Evolutionary conservation across 2,113 vertebrate species (phyloP).

Genomic region (Tor tambroides): DNA sequence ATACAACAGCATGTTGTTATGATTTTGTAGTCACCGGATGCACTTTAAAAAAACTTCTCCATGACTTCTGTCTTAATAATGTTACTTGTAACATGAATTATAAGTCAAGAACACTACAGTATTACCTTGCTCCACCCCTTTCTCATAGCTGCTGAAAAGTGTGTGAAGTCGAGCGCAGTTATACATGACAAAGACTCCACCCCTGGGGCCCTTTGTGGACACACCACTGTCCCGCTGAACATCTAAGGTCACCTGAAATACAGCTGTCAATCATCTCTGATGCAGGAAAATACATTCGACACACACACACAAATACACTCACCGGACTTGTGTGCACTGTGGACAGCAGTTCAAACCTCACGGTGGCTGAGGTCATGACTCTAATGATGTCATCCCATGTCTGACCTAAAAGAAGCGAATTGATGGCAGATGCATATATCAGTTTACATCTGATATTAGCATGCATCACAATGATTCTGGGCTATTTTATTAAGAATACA

Average conservation of each 20-base stretch:
- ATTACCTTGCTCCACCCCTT: conserved; percentile 81
- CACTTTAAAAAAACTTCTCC: background rate
- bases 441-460: background rate
- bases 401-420: conserved; percentile 74
- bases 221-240: conserved; percentile 80
- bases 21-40: background rate
- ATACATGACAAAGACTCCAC: conserved; percentile 97
- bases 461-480: background rate
- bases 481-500: background rate
- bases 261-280: conserved; percentile 49
- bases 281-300: background rate
- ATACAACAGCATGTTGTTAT: background rate
- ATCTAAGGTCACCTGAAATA: conserved; percentile 84
- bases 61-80: background rate
- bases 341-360: conserved; percentile 95
- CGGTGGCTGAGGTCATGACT: conserved; percentile 86
- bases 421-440: background rate
- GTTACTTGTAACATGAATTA: background rate
- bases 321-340: conserved; percentile 90
- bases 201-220: conserved; percentile 91
- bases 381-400: conserved; percentile 88
- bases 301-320: conserved; percentile 55
- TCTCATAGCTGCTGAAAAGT: conserved; percentile 86
- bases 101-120: background rate
- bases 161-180: conserved; percentile 96